phyloP scores from a whole-genome alignment of 2,888 invertebrate species.

The Resseliella maxima region DNA sequence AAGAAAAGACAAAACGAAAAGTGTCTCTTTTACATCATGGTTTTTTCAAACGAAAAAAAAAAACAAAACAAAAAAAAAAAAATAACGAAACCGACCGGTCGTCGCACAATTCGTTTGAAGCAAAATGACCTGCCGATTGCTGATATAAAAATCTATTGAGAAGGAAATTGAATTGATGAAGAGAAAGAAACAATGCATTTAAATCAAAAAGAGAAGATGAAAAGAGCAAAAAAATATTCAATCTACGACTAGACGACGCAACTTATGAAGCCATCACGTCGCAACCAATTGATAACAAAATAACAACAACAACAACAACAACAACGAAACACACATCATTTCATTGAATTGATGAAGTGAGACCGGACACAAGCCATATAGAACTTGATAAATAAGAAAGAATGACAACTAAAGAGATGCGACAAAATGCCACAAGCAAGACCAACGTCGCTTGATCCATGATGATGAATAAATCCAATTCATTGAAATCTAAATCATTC shows the following conservation, averaged over 20 bases:
- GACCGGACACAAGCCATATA: neutral
- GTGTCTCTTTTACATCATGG: neutral
- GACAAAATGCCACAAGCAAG: neutral
- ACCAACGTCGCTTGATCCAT: neutral
- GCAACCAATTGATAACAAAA: neutral
- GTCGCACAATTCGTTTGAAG: neutral
- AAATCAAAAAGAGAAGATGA: too few species aligned
- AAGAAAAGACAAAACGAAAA: neutral
- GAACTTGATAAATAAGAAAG: neutral
- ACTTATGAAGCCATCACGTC: constrained; percentile 8
- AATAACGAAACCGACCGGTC: neutral
- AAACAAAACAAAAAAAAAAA: too few species aligned
- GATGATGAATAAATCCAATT: neutral
- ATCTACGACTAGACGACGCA: constrained; percentile 44
- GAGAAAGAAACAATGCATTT: neutral
- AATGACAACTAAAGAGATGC: neutral
- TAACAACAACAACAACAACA: neutral
- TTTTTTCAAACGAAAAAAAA: neutral
- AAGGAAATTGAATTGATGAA: too few species aligned
- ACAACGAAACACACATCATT: neutral
- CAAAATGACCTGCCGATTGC: neutral
- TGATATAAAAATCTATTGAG: neutral
- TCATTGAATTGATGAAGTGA: neutral
- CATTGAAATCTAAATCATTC: too few species aligned
- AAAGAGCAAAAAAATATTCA: too few species aligned